Evolutionary conservation across 1,140 invertebrate species (phyloP).

Genomic region (Bombyx mandarina): DNA sequence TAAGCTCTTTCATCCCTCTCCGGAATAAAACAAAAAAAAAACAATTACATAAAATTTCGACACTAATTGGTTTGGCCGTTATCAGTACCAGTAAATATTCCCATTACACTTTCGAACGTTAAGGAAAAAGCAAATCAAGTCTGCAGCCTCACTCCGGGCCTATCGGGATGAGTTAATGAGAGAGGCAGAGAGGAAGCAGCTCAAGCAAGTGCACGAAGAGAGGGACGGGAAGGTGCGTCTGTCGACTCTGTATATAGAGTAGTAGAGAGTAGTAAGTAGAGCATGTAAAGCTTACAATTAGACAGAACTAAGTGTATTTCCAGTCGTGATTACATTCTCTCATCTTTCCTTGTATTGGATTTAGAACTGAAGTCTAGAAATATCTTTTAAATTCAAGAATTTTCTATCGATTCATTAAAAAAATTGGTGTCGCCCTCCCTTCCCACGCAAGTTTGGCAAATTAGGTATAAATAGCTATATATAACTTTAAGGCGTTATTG

Average conservation of each 20-base stretch:
- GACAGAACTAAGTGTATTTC: too few relatives aligned
- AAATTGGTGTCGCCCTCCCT: background rate
- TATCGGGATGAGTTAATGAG: conserved; percentile 51
- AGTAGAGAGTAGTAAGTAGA: too few relatives aligned
- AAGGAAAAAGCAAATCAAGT: conserved; percentile 51
- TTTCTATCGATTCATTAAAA: background rate
- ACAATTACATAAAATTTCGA: too few relatives aligned
- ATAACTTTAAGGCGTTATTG: background rate
- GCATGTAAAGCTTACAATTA: too few relatives aligned
- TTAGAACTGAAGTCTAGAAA: background rate
- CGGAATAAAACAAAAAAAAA: too few relatives aligned
- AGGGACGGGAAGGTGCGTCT: conserved; percentile 41
- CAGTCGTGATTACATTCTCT: too few relatives aligned
- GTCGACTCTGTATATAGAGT: too few relatives aligned
- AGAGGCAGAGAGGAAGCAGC: conserved; percentile 45
- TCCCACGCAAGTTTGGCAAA: too few relatives aligned
- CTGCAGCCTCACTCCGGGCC: conserved; percentile 48
- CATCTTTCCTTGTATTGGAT: background rate
- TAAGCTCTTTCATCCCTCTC: too few relatives aligned
- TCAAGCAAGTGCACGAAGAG: conserved; percentile 56
- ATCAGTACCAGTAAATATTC: too few relatives aligned
- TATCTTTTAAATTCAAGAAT: background rate
- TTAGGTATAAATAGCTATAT: too few relatives aligned
- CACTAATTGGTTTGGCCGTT: too few relatives aligned
- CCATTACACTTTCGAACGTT: background rate